Conservation (phyloP, 1,140 invertebrate species). For the Saxidomus purpurata region DNA sequence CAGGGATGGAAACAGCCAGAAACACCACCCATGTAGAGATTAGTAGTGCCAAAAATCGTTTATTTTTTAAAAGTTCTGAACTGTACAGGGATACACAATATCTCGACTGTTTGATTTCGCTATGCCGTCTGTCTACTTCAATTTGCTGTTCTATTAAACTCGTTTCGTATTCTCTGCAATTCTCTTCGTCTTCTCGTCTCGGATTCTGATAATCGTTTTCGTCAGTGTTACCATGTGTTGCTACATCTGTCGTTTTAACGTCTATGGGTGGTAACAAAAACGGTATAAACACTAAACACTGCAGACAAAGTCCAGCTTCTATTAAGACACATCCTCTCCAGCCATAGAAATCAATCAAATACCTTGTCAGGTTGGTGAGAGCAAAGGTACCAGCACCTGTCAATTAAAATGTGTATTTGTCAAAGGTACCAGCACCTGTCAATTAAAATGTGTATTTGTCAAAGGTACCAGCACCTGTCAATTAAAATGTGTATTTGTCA, state of each 20-base stretch:
- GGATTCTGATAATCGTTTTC: too few species aligned
- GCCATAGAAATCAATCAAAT: neutral
- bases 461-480: too few species aligned
- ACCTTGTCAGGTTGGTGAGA: neutral
- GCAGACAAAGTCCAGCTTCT: neutral
- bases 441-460: too few species aligned
- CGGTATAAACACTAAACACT: neutral
- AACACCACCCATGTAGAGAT: neutral
- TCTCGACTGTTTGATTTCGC: neutral
- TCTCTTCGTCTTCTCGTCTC: too few species aligned
- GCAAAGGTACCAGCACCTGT: neutral
- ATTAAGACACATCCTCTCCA: neutral
- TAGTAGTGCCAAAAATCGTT: neutral
- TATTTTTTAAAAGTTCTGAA: neutral
- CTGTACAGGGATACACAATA: neutral
- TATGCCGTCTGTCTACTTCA: too few species aligned
- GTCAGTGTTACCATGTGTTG: too few species aligned
- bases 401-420: too few species aligned
- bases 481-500: too few species aligned
- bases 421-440: too few species aligned
- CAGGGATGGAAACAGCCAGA: neutral
- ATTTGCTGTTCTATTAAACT: too few species aligned
- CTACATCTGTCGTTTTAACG: too few species aligned
- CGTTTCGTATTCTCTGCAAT: too few species aligned
- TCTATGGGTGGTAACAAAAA: neutral